These are phyloP conservation scores for Melipona beecheii DNA, from an alignment of 2,888 invertebrate species.

Conservation along the genomic window DNA sequence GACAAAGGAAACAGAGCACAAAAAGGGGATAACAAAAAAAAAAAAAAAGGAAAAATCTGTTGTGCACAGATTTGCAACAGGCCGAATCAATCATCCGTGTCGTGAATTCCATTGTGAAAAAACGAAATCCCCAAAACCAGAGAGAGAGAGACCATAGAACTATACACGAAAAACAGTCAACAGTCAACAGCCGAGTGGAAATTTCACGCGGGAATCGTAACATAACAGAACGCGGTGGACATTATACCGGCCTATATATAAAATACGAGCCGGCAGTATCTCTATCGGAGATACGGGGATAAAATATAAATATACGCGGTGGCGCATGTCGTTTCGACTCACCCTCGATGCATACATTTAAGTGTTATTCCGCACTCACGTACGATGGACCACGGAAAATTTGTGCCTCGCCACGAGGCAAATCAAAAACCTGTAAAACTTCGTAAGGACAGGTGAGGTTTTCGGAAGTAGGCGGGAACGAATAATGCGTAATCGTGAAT, in stretches of 20 bases:
- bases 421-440: conserved; percentile 13
- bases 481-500: no score
- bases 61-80: not conserved
- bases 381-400: conserved; percentile 14
- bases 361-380: conserved; percentile 26
- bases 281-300: conserved; percentile 24
- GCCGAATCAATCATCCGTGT: not conserved
- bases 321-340: conserved; percentile 13
- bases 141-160: not conserved
- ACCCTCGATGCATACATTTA: conserved; percentile 43
- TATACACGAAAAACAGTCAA: not conserved
- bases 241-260: conserved; percentile 41
- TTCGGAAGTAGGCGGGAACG: no score
- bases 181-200: not conserved
- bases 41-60: not conserved
- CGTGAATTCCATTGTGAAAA: not conserved
- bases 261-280: conserved; percentile 35
- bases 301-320: conserved; percentile 49
- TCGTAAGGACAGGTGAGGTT: no score
- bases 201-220: conserved; percentile 15
- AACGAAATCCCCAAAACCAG: not conserved
- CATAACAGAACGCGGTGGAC: not conserved
- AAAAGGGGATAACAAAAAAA: not conserved
- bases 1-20: not conserved
- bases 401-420: conserved; percentile 14